Percentiles rank a stretch among this genome's conserved stretches.
phyloP scores from a whole-genome alignment of 2,113 vertebrate genomes.

The Macrotis lagotis region DNA sequence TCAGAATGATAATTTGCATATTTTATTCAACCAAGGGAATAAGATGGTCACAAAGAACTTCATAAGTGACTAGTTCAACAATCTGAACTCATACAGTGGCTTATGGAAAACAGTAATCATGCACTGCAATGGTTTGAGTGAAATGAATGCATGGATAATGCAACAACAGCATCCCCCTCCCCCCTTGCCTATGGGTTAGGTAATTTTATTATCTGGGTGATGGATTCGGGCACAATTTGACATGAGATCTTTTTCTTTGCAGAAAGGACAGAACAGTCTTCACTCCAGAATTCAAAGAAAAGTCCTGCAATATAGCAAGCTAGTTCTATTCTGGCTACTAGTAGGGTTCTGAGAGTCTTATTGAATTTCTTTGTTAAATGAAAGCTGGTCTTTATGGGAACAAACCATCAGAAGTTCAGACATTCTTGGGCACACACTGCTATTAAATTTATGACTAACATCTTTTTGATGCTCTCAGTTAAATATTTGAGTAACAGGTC shows the following conservation, averaged over 20 bases:
- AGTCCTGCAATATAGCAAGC: not conserved
- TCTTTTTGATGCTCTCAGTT: slow-evolving; percentile 45
- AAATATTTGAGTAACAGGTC: not conserved
- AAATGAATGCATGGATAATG: slow-evolving; percentile 16
- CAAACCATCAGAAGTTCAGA: slow-evolving; percentile 51
- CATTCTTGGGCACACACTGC: not conserved
- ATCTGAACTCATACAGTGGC: not conserved
- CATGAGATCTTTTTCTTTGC: not conserved
- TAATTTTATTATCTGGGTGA: not conserved
- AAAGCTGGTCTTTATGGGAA: slow-evolving; percentile 45
- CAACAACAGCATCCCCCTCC: not conserved
- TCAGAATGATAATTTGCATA: not conserved
- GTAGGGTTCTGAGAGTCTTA: not conserved
- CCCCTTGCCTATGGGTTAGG: not conserved
- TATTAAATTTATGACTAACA: slow-evolving; percentile 36
- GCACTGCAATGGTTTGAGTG: not conserved
- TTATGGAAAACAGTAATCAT: not conserved
- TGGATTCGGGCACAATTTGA: slow-evolving; percentile 8
- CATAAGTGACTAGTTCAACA: not conserved
- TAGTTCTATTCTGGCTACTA: slow-evolving; percentile 4
- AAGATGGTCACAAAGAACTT: not conserved
- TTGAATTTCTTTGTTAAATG: slow-evolving; percentile 32
- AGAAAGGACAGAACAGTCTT: not conserved
- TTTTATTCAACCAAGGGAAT: not conserved
- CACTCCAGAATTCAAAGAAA: slow-evolving; percentile 8